Evolutionary conservation across 2,113 vertebrate species (phyloP).

Genomic region (Choloepus hoffmanni): DNA sequence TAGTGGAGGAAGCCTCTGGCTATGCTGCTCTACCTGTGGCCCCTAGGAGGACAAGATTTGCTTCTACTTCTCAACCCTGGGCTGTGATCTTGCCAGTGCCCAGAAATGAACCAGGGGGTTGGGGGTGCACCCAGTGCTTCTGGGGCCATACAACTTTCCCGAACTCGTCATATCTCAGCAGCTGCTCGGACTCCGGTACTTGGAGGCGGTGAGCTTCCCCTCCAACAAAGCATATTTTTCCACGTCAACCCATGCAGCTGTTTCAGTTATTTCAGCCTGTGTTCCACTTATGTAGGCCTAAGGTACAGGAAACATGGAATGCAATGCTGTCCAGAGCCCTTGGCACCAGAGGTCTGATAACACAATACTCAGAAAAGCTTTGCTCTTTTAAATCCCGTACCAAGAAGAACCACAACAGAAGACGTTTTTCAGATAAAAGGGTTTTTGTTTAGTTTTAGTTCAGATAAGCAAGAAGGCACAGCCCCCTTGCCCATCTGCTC

Average conservation of each 20-base stretch:
- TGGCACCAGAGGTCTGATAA: not conserved
- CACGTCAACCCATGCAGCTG: too few species aligned
- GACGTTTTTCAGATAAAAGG: not conserved
- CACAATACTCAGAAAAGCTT: not conserved
- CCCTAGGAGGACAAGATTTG: not conserved
- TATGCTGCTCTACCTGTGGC: not conserved
- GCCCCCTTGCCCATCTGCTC: not conserved
- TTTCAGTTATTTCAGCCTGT: not conserved
- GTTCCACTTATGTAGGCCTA: not conserved
- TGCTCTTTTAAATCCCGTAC: not conserved
- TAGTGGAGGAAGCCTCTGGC: not conserved
- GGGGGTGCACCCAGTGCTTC: not conserved
- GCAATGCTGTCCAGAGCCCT: not conserved
- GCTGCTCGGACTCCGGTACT: not conserved
- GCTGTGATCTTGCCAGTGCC: not conserved
- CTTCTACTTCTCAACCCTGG: not conserved
- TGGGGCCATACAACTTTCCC: not conserved
- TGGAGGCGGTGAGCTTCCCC: not conserved
- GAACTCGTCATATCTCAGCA: not conserved
- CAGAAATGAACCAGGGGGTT: not conserved
- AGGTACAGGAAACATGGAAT: not conserved
- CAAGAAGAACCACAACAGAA: conserved; percentile 28
- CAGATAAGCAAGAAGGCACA: conserved; percentile 12
- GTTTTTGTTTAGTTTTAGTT: not conserved
- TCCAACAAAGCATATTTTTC: not conserved